Evolutionary conservation across 1,140 invertebrate species (phyloP), one percentile per base, ranked within the genome.

Genomic region (Drosophila nannoptera): DNA sequence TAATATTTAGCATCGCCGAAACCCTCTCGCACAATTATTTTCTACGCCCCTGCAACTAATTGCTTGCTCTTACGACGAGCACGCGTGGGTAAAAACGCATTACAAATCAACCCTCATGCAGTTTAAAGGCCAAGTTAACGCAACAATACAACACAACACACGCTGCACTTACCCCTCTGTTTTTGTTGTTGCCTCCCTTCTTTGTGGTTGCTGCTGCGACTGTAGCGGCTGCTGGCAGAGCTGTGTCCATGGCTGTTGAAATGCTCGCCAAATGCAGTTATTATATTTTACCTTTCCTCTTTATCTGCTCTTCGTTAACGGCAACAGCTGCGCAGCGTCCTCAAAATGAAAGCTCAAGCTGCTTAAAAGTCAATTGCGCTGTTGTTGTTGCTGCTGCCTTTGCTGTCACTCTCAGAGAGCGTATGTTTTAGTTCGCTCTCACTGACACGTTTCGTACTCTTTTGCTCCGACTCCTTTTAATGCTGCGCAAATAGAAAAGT

Each of bases 111-210:
- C 74, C 76, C 67, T 55, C 43, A 63, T 48, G 50, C 58, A 65
- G 70, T 64, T 66, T 77, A 67, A 86, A 72, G 77, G 62, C 81
- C 81, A 84, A 81, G 81, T 84, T 86, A 86, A 75, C 22, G 22
- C 22, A 22, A 3, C 22, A 22, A 1, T 50, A 65, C 60, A 63
- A 33, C 55, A 65, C 56, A 63, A 33, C 50, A 46, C 40, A 14
- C 12, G 40, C 12, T 33, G 49, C 40, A 81, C 81, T 84, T 81
- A 84, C 81, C 81, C 81, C 81, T 69, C 38, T 75, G 50, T 54
- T 83, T 55, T 50, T 76, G 33, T 43, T 62, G 53, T 31, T 67
- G 68, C 68, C 58, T 45, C 56, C 64, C 43, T 69, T 65, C 45
- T 36, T 46, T 36, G 54, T 22, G 45, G 55, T 54, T 45, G 59